These are phyloP conservation scores for Colaptes auratus DNA, from an alignment of 2,113 vertebrate genomes.

Conservation along the genomic window DNA sequence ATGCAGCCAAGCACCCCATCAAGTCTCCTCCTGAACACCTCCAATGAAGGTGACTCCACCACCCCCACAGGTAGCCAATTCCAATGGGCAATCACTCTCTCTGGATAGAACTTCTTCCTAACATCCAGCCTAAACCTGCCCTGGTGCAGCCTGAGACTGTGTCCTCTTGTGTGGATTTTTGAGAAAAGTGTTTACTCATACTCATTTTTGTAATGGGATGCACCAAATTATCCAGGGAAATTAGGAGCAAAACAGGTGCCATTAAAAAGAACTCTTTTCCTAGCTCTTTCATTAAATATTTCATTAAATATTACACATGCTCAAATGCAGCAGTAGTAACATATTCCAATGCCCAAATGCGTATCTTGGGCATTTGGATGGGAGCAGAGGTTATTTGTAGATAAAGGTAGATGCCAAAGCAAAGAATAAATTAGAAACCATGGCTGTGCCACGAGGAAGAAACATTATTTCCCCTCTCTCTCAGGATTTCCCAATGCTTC, in stretches of 20 bases:
- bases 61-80: too few relatives aligned
- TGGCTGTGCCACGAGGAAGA: not conserved
- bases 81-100: too few relatives aligned
- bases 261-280: not conserved
- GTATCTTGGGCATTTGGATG: not conserved
- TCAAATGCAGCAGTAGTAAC: not conserved
- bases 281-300: not conserved
- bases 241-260: not conserved
- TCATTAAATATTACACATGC: not conserved
- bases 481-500: not conserved
- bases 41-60: too few relatives aligned
- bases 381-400: not conserved
- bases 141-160: too few relatives aligned
- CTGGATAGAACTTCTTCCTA: too few relatives aligned
- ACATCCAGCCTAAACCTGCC: too few relatives aligned
- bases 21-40: too few relatives aligned
- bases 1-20: too few relatives aligned
- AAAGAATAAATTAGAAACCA: not conserved
- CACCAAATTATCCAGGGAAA: not conserved
- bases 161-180: too few relatives aligned
- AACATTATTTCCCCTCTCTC: not conserved
- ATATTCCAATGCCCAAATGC: not conserved
- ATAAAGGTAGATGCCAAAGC: not conserved
- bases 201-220: not conserved
- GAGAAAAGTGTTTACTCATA: too few relatives aligned